A percentile compares a stretch with the other conserved stretches of the same genome.
These are phyloP conservation scores for Hylaeus anthracinus DNA, from an alignment of 1,140 invertebrate genomes.

Conservation along the genomic window DNA sequence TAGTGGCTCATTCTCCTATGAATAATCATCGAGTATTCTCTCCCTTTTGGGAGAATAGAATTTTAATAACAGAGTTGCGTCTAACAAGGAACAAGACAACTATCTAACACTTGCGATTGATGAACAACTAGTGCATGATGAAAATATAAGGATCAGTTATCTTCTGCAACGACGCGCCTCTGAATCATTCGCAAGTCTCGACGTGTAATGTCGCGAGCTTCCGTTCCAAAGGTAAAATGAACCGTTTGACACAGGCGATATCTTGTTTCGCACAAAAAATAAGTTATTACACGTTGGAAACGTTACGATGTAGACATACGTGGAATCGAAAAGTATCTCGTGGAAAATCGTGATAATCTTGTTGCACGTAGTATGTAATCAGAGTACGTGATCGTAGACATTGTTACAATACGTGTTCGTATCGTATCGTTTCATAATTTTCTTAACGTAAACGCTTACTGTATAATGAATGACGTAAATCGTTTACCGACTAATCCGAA, in stretches of 20 bases:
- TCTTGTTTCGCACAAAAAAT: neutral
- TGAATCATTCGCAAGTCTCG: neutral
- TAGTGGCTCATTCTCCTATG: too few relatives aligned
- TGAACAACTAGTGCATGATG: neutral
- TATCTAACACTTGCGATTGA: neutral
- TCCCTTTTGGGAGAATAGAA: neutral
- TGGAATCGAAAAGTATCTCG: too few relatives aligned
- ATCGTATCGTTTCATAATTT: neutral
- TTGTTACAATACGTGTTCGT: too few relatives aligned
- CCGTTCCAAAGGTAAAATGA: neutral
- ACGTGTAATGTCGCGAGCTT: neutral
- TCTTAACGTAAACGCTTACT: neutral
- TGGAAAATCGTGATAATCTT: neutral
- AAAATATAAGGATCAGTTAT: neutral
- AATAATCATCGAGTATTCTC: too few relatives aligned
- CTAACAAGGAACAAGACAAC: neutral
- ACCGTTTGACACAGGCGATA: too few relatives aligned
- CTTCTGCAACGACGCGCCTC: neutral
- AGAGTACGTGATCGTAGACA: too few relatives aligned
- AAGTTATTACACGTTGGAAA: too few relatives aligned
- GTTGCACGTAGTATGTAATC: neutral
- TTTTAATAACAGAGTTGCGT: neutral
- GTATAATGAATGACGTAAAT: neutral
- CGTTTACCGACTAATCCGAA: neutral
- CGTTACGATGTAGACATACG: too few relatives aligned